phyloP scores from a whole-genome alignment of 2,888 invertebrate species.

The Apantesis nais region DNA sequence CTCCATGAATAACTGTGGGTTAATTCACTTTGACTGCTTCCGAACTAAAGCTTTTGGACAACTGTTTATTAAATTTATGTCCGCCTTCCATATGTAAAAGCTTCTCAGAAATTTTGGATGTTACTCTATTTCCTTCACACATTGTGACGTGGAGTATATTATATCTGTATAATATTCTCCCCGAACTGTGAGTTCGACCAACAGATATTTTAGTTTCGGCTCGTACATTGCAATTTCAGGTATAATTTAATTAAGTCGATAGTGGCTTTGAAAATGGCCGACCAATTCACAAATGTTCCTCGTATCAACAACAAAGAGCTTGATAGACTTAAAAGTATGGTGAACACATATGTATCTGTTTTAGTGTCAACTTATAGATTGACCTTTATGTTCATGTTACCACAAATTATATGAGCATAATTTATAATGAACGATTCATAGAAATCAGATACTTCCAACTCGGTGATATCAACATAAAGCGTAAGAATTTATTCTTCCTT shows the following conservation, averaged over 20 bases:
- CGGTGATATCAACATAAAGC: background rate
- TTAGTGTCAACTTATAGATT: background rate
- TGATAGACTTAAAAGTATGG: background rate
- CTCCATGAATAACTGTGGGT: background rate
- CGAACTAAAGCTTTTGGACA: background rate
- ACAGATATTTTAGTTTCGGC: background rate
- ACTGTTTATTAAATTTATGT: background rate
- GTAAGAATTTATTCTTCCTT: background rate
- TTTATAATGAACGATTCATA: no score
- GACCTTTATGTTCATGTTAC: no score
- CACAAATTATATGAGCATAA: no score
- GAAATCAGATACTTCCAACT: background rate
- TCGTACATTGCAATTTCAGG: background rate
- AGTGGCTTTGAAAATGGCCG: no score
- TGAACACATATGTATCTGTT: background rate
- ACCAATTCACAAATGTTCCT: background rate
- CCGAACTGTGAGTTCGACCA: background rate
- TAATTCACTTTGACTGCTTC: background rate
- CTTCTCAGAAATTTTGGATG: background rate
- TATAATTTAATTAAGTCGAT: background rate
- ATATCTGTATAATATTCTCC: background rate
- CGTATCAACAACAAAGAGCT: background rate
- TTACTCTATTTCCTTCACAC: background rate
- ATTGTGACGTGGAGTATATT: no score
- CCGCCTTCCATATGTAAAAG: background rate